A percentile compares a stretch with the other conserved stretches of the same genome.
phyloP scores from a whole-genome alignment of 1,140 invertebrate genomes.

The Triops longicaudatus region DNA sequence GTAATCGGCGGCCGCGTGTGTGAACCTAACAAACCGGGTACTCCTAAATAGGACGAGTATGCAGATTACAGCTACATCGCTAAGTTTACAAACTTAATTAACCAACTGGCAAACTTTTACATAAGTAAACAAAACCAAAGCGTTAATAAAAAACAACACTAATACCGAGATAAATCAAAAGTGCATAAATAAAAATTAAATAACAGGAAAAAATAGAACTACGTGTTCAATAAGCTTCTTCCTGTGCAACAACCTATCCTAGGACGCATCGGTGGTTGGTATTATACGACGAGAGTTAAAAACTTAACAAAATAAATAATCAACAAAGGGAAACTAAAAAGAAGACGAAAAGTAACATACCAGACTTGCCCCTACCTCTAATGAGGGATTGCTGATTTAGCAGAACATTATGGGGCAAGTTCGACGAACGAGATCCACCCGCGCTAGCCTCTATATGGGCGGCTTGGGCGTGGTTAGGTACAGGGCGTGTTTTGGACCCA shows the following conservation, averaged over 20 bases:
- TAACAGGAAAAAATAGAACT: background rate
- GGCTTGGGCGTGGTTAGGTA: conserved; percentile 44
- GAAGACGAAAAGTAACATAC: background rate
- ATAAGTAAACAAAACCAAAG: background rate
- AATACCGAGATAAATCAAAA: background rate
- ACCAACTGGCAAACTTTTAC: background rate
- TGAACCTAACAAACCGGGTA: conserved; percentile 22
- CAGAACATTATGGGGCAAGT: conserved; percentile 48
- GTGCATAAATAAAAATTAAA: too few relatives aligned
- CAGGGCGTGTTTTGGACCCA: conserved; percentile 41
- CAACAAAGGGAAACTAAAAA: background rate
- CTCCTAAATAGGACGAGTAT: background rate
- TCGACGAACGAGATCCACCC: conserved; percentile 36
- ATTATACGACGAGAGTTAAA: background rate
- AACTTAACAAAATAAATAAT: background rate
- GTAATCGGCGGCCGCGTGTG: conserved; percentile 34
- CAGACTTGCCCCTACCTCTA: conserved; percentile 30
- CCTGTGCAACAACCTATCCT: too few relatives aligned
- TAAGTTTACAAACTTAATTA: background rate
- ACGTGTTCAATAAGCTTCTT: too few relatives aligned
- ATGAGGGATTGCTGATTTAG: conserved; percentile 51
- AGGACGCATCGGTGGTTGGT: too few relatives aligned
- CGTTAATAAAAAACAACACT: background rate
- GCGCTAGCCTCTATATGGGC: conserved; percentile 38
- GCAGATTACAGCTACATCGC: background rate